Base-by-base conservation (phyloP, 2,797 vertebrate genomes). In the Oreonectes daqikongensis region DNA sequence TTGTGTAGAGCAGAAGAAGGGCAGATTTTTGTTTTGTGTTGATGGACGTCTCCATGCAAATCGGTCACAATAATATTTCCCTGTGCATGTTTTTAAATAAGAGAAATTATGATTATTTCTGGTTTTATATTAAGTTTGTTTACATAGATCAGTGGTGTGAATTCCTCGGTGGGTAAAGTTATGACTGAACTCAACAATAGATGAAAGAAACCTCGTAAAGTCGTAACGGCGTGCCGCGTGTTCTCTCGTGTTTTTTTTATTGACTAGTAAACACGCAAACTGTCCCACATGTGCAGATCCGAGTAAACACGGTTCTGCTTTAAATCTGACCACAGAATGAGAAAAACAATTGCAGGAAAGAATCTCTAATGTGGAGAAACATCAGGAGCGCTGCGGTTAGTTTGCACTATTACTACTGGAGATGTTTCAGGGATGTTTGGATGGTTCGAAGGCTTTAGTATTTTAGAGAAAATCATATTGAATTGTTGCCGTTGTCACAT, bases 211-310 rank as follows among this genome's bases (percentile, higher is more conserved):
- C 1, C 55, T 61, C 2, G 14, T 72, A 26, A 63, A 52, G 30
- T 24, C 0, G 3, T 20, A 71, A 46, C 24, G 15, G 53, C 30
- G 35, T 63, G 12, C 22, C 24, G 6, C 0, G 11, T 17, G 4
- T 12, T 44, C 30, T 61, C 69, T 35, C 32, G 48, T 66, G 61
- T 71, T 40, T 32, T 71, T n/a, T 75, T 75, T 44, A 22, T 32
- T 53, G 53, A 77, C 26, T 17, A 77, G 48, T 66, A 60, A 74
- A 80, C 63, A 71, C 2, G 18, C 52, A 64, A 65, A 28, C 38
- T 53, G 5, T 42, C 55, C 44, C 42, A 53, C 66, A 44, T 35
- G 64, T 52, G 42, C 38, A 55, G 26, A 30, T n/a, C 2, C 5
- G 9, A 11, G 55, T 32, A 44, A 69, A 61, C 26, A 44, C 38